Conservation (phyloP, 23 tunicate species). For the Styela clava region DNA sequence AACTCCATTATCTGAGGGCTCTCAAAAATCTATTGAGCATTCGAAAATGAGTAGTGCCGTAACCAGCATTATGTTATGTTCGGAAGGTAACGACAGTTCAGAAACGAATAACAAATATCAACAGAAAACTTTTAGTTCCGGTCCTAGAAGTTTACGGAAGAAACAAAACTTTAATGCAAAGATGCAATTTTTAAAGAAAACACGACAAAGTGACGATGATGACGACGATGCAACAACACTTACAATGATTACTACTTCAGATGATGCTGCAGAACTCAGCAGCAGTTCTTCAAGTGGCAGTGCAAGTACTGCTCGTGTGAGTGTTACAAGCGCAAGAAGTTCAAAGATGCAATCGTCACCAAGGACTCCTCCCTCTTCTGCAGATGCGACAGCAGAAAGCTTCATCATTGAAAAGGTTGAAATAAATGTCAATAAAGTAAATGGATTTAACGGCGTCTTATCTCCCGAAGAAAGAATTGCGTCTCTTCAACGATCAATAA, state of each 20-base stretch:
- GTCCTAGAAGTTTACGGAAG: background rate
- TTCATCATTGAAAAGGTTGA: background rate
- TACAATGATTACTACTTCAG: background rate
- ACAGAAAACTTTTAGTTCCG: background rate
- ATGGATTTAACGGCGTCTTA: background rate
- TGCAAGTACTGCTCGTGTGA: background rate
- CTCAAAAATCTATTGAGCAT: background rate
- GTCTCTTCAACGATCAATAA: background rate
- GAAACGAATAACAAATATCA: background rate
- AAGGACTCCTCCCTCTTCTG: background rate
- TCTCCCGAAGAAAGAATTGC: background rate
- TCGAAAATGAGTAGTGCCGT: background rate
- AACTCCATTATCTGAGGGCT: background rate
- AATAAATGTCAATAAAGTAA: background rate
- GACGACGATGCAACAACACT: conserved; percentile 15
- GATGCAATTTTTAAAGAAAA: background rate
- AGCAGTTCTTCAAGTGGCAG: background rate
- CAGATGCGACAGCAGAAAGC: background rate
- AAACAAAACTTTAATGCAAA: background rate
- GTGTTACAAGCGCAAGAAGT: background rate
- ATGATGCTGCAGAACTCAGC: background rate
- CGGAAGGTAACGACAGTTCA: background rate
- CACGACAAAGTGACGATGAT: background rate
- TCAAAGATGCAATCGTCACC: background rate
- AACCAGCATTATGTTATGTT: background rate